Evolutionary conservation across 2,113 vertebrate genomes (phyloP), one percentile per base, ranked within the genome.

Genomic region (Apteryx mantelli): DNA sequence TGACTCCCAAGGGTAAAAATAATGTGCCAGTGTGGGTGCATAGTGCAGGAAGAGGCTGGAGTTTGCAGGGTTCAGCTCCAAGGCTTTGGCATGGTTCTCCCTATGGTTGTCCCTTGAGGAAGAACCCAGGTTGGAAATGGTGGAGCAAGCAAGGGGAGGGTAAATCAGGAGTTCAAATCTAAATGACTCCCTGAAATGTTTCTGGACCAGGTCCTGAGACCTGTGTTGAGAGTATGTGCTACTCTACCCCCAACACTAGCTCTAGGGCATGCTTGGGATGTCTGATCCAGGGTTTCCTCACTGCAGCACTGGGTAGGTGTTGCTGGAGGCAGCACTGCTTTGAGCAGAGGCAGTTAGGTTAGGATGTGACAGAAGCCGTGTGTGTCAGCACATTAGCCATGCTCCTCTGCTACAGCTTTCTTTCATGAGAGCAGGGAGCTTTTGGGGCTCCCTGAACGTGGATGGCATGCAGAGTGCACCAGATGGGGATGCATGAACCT

Each of bases 61-160:
- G 52, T 14, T 19, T 7, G 6, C 38, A 1, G 75, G 50, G n/a
- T 56, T 53, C 16, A 2, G 58, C 74, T 90, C 78, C 73, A 7
- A 1, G 40, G 38, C 50, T 52, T 21, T 3, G 28, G 6, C 0
- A 0, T 6, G 19, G 28, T 5, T 70, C 52, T 82, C 34, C 84
- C 3, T 7, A 0, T 7, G 19, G 28, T 5, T 70, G 46, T 82
- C 34, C 82, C 3, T 6, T 1, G 9, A 63, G 56, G 58, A 69
- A 53, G 55, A 79, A 24, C 21, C 28, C 2, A 1, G 7, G 10
- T 4, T 42, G 66, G 44, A 11, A 5, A 3, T 20, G 7, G 10
- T 7, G 0, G 17, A 42, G 28, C 4, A 5, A 13, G 10, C 24
- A 20, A 79, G 64, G 69, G 21, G 53, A 42, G 40, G 58, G 58